Conservation (phyloP, 2,797 vertebrate species). For the Anguilla pacifica region DNA sequence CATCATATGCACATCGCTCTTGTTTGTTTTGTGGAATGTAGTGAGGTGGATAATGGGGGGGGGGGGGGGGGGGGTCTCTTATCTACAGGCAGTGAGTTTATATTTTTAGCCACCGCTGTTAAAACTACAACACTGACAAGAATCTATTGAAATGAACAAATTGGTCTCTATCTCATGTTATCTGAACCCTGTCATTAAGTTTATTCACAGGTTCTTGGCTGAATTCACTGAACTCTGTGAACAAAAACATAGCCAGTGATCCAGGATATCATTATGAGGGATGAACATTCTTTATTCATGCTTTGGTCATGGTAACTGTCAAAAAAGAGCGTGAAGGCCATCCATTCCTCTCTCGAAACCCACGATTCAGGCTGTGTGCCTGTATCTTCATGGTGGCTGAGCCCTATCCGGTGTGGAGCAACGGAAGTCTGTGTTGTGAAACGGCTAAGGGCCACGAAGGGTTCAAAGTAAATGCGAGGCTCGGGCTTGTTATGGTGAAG, state of each 20-base stretch:
- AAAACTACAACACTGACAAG: background rate
- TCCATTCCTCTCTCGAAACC: background rate
- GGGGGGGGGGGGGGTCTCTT: background rate
- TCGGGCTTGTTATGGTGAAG: conserved; percentile 25
- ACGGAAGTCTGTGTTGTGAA: conserved; percentile 3
- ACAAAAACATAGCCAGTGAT: background rate
- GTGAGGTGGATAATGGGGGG: background rate
- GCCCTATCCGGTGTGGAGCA: background rate
- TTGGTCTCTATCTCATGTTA: background rate
- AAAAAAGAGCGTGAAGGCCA: background rate
- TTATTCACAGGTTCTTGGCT: background rate
- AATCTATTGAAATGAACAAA: background rate
- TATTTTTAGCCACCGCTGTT: background rate
- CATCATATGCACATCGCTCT: background rate
- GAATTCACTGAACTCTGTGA: background rate
- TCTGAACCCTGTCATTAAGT: background rate
- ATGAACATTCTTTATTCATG: background rate
- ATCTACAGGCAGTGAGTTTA: background rate
- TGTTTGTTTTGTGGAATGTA: background rate
- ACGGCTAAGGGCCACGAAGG: conserved; percentile 17
- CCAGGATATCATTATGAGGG: background rate
- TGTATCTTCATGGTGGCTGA: background rate
- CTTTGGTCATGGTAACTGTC: background rate
- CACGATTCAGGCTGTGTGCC: background rate
- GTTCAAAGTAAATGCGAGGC: conserved; percentile 46